Evolutionary conservation across 1,140 invertebrate genomes (phyloP).

Genomic region (Linepithema humile): DNA sequence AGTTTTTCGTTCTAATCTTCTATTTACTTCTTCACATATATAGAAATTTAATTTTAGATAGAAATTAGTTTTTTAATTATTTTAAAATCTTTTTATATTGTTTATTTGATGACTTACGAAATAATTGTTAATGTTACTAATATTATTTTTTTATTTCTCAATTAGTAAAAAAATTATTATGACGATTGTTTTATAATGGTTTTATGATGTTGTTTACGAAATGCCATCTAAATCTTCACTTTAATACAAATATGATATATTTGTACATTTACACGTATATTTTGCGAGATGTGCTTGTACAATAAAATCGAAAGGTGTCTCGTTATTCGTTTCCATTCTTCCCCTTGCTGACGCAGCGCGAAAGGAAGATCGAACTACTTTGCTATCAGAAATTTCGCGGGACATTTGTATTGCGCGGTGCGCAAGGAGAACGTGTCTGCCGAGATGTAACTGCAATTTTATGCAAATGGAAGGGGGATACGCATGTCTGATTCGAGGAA

Average conservation of each 20-base stretch:
- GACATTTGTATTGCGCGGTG: constrained; percentile 42
- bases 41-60: neutral
- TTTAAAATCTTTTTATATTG: too few species aligned
- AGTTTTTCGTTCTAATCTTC: neutral
- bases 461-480: constrained; percentile 46
- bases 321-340: constrained; percentile 52
- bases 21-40: neutral
- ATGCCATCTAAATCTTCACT: neutral
- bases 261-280: constrained; percentile 33
- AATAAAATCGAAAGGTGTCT: constrained; percentile 38
- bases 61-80: too few species aligned
- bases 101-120: too few species aligned
- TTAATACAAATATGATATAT: constrained; percentile 6
- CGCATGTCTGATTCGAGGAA: constrained; percentile 40
- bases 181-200: neutral
- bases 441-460: constrained; percentile 58
- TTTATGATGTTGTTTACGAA: too few species aligned
- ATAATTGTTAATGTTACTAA: neutral
- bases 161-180: neutral
- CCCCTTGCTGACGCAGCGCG: constrained; percentile 29
- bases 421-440: constrained; percentile 53
- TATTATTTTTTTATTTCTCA: neutral
- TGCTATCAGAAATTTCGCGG: constrained; percentile 53
- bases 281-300: constrained; percentile 23
- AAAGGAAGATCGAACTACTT: constrained; percentile 45